A percentile compares a stretch with the other conserved stretches of the same genome.
Evolutionary conservation across 2,888 invertebrate genomes (phyloP).

Genomic region (Tinea trinotella): DNA sequence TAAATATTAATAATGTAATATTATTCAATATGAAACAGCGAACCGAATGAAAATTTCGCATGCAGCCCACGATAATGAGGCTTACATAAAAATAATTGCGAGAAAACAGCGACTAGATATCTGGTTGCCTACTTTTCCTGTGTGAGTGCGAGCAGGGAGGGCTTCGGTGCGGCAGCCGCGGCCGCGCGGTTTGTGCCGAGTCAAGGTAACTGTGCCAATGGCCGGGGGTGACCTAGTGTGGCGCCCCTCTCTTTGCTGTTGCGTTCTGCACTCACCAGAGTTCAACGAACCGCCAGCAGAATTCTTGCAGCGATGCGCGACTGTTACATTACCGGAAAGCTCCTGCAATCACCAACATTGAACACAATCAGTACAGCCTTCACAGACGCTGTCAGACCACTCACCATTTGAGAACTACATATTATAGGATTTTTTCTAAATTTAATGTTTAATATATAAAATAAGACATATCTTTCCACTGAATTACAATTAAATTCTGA

Average conservation of each 20-base stretch:
- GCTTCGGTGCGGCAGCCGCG: constrained; percentile 29
- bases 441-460: too few relatives aligned
- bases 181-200: constrained; percentile 49
- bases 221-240: constrained; percentile 67
- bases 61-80: constrained; percentile 25
- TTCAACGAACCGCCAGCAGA: constrained; percentile 66
- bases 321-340: constrained; percentile 70
- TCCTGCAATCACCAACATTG: constrained; percentile 33
- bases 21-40: constrained; percentile 13
- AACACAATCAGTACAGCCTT: background rate
- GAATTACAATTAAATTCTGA: too few relatives aligned
- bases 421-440: too few relatives aligned
- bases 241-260: constrained; percentile 55
- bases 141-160: constrained; percentile 36
- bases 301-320: constrained; percentile 65
- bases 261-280: constrained; percentile 68
- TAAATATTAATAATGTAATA: constrained; percentile 1
- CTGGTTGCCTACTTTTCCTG: constrained; percentile 56
- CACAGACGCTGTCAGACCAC: background rate
- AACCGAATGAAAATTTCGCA: constrained; percentile 21
- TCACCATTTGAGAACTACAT: too few relatives aligned
- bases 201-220: constrained; percentile 72
- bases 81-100: constrained; percentile 35
- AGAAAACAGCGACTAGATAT: constrained; percentile 36
- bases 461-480: too few relatives aligned